Conservation (phyloP, 2,888 invertebrate genomes). For the Dryobotodes eremita region DNA sequence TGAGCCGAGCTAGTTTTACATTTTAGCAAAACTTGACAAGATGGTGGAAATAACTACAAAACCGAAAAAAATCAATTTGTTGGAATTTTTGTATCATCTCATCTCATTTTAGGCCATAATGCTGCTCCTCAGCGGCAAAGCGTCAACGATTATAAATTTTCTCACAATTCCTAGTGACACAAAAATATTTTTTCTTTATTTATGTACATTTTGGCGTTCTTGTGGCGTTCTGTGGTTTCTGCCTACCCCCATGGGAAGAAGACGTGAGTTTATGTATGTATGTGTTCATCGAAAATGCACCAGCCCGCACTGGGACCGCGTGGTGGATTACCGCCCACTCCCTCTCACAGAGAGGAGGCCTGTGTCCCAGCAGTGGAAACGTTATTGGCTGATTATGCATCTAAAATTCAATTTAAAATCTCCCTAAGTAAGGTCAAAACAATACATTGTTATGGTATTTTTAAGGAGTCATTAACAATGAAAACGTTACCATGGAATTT, state of each 20-base stretch:
- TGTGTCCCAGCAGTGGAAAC: background rate
- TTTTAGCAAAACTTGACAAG: background rate
- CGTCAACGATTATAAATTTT: background rate
- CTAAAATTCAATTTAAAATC: background rate
- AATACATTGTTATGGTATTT: background rate
- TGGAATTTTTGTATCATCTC: background rate
- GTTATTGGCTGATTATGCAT: background rate
- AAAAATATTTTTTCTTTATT: background rate
- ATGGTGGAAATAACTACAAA: background rate
- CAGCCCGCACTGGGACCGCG: background rate
- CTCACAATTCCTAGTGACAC: background rate
- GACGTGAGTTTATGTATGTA: too few species aligned
- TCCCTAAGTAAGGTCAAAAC: background rate
- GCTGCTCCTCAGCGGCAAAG: background rate
- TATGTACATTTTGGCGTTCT: too few species aligned
- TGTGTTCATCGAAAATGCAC: background rate
- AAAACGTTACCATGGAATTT: too few species aligned
- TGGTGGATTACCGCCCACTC: background rate
- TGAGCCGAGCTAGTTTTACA: conserved; percentile 22
- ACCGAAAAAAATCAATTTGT: too few species aligned
- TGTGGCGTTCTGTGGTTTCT: too few species aligned
- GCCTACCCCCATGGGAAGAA: too few species aligned
- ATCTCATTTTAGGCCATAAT: conserved; percentile 16
- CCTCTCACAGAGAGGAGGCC: background rate
- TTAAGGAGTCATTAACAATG: background rate